phyloP scores from a whole-genome alignment of 2,113 vertebrate genomes.

The Panurus biarmicus region DNA sequence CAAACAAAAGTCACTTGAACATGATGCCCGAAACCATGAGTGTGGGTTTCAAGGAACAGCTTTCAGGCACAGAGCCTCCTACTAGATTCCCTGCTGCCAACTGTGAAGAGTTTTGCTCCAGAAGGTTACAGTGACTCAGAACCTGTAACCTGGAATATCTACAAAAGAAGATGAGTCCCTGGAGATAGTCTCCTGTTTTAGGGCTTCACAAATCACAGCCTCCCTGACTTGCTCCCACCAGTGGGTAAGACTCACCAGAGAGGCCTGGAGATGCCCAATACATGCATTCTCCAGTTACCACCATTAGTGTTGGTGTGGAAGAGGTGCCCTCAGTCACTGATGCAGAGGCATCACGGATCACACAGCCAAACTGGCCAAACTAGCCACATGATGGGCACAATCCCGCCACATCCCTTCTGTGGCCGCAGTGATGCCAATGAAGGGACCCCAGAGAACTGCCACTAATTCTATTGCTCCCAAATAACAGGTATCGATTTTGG shows the following conservation, averaged over 20 bases:
- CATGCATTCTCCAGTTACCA: neutral
- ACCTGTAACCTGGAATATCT: neutral
- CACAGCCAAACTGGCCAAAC: neutral
- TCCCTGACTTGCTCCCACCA: neutral
- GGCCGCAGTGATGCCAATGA: neutral
- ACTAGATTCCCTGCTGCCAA: neutral
- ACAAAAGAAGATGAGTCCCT: neutral
- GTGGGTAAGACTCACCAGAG: neutral
- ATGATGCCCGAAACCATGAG: neutral
- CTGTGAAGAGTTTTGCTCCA: neutral
- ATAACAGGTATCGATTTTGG: neutral
- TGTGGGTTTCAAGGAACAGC: neutral
- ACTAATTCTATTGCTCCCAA: neutral
- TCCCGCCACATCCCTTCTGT: neutral
- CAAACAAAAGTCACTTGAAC: neutral
- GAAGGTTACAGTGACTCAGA: slow-evolving; percentile 17
- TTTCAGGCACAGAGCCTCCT: slow-evolving; percentile 5
- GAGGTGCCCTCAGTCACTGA: neutral
- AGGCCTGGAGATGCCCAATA: neutral
- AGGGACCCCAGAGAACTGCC: neutral
- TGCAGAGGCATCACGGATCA: neutral
- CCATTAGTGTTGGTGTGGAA: neutral
- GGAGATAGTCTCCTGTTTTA: neutral
- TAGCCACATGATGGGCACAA: neutral
- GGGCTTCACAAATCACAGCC: neutral